Evolutionary conservation across 2,113 vertebrate species (phyloP).

Genomic region (Sorex araneus): DNA sequence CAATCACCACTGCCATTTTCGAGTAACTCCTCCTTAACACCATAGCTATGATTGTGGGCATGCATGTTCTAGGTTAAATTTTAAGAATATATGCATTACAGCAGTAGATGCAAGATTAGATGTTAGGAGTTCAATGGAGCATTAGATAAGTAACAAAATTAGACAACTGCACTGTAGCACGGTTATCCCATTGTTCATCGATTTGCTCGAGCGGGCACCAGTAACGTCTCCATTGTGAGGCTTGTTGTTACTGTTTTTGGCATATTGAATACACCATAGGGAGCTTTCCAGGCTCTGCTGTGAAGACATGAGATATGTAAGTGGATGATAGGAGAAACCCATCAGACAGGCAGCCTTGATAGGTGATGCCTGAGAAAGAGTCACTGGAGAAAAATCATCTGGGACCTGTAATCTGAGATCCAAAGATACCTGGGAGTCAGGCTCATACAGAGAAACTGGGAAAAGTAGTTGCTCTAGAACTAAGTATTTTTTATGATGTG

Average conservation of each 20-base stretch:
- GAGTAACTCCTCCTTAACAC: neutral
- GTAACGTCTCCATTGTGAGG: too few relatives aligned
- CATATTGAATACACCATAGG: too few relatives aligned
- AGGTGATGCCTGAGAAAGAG: neutral
- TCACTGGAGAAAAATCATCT: constrained; percentile 13
- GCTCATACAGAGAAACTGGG: neutral
- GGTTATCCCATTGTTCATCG: too few relatives aligned
- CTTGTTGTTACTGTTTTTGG: too few relatives aligned
- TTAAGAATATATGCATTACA: neutral
- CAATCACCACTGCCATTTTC: neutral
- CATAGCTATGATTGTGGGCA: neutral
- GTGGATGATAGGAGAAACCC: too few relatives aligned
- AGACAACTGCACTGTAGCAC: too few relatives aligned
- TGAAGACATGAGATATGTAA: too few relatives aligned
- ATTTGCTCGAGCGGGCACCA: too few relatives aligned
- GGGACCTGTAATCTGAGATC: neutral
- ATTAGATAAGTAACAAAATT: neutral
- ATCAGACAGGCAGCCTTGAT: neutral
- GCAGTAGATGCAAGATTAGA: neutral
- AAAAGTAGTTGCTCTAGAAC: neutral
- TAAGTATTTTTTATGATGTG: neutral
- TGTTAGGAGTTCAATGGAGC: neutral
- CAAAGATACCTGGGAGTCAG: neutral
- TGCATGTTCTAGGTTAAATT: neutral
- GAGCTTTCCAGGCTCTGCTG: too few relatives aligned